phyloP scores from a whole-genome alignment of 2,113 vertebrate genomes.

The mouse (Mus musculus) region GRCm39 chr7:116832001-116832500 shows the following conservation, averaged over 20 bases:
- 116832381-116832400: not conserved
- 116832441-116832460: not conserved
- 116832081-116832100: not conserved
- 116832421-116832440: not conserved
- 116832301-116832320: not conserved
- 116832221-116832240: not conserved
- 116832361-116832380: not conserved
- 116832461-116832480: not conserved
- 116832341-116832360: not conserved
- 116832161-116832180: not conserved
- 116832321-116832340: not conserved
- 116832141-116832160: not conserved
- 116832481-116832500: not conserved
- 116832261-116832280: not conserved
- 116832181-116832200: not conserved
- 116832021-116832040: not conserved
- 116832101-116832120: not conserved
- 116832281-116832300: not conserved
- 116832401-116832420: not conserved
- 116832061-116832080: not conserved
- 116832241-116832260: accelerated
- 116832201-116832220: too few species aligned
- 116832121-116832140: not conserved
- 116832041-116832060: not conserved
- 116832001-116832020: not conserved